Conservation (phyloP, 2,888 invertebrate genomes). For the Taphrorychus bicolor region DNA sequence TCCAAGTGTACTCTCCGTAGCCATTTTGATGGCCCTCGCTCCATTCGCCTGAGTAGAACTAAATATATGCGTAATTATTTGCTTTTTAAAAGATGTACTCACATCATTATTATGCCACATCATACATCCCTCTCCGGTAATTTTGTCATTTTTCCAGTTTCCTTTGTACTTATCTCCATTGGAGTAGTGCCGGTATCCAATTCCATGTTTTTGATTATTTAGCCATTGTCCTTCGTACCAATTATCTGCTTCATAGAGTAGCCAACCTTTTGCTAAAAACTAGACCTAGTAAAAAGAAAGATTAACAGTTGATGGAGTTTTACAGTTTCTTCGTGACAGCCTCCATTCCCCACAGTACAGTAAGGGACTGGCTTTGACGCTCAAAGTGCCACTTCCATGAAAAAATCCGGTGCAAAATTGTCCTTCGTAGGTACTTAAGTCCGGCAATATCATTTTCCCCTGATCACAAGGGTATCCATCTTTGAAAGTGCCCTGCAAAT, state of each 20-base stretch:
- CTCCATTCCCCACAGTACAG: conserved; percentile 60
- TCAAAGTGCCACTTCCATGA: conserved; percentile 57
- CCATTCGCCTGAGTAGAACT: conserved; percentile 70
- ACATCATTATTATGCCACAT: conserved; percentile 69
- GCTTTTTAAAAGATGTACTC: conserved; percentile 40
- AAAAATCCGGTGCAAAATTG: conserved; percentile 65
- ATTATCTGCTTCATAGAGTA: conserved; percentile 52
- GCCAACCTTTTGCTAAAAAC: conserved; percentile 54
- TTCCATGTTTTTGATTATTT: conserved; percentile 60
- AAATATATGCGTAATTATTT: conserved; percentile 32
- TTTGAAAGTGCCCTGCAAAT: conserved; percentile 68
- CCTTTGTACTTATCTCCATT: conserved; percentile 66
- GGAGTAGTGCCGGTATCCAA: conserved; percentile 64
- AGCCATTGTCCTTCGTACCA: conserved; percentile 61
- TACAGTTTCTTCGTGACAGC: conserved; percentile 56
- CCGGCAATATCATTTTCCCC: conserved; percentile 65
- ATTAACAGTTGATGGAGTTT: neutral
- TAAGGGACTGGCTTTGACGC: conserved; percentile 46
- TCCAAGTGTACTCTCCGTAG: conserved; percentile 68
- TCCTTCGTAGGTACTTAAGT: conserved; percentile 67
- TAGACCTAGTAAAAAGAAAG: conserved; percentile 26
- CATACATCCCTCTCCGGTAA: conserved; percentile 67
- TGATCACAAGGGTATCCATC: conserved; percentile 65
- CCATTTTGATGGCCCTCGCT: conserved; percentile 65
- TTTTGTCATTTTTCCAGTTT: conserved; percentile 62